Conservation (phyloP, 1,140 invertebrate species). For the Diabrotica undecimpunctata region DNA sequence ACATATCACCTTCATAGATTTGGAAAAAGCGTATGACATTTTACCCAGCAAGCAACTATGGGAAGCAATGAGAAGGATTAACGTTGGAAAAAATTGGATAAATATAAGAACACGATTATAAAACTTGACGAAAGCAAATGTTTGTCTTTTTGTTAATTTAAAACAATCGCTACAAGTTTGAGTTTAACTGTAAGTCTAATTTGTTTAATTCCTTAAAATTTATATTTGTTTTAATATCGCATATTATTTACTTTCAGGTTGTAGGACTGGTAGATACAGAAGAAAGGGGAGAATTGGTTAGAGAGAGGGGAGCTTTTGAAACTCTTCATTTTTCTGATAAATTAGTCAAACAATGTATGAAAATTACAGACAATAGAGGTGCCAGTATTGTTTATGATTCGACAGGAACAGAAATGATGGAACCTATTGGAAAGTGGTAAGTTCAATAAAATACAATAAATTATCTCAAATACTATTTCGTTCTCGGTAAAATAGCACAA, state of each 20-base stretch:
- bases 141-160: no score
- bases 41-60: no score
- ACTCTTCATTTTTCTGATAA: constrained; percentile 52
- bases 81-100: no score
- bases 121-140: no score
- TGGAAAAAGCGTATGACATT: no score
- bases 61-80: no score
- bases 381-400: constrained; percentile 57
- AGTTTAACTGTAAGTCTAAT: no score
- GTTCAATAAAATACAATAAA: background rate
- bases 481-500: no score
- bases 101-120: no score
- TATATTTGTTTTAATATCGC: background rate
- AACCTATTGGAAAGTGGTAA: constrained; percentile 51
- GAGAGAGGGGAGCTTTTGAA: constrained; percentile 54
- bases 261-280: constrained; percentile 55
- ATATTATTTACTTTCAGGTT: constrained; percentile 45
- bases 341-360: constrained; percentile 50
- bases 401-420: constrained; percentile 55
- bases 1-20: no score
- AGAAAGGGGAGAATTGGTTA: constrained; percentile 52
- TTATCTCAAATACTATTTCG: no score
- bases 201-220: background rate
- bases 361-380: constrained; percentile 51
- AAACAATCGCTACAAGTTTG: no score